A percentile compares a stretch with the other conserved stretches of the same genome.
phyloP scores from a whole-genome alignment of 2,113 vertebrate species.

The Galemys pyrenaicus region DNA sequence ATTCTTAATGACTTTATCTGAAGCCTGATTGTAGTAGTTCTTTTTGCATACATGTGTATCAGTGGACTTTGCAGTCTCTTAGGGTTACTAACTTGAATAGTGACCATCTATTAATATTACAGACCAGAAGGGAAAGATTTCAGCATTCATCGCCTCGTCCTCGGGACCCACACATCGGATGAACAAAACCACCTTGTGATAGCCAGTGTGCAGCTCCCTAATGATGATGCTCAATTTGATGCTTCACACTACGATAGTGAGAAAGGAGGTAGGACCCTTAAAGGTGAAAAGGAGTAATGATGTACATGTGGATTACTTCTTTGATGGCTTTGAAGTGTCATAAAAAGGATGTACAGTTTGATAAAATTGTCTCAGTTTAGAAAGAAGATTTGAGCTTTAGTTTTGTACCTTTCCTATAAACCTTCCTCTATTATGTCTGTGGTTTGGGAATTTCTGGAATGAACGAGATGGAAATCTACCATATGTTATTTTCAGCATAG shows the following conservation, averaged over 20 bases:
- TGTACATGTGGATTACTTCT: not conserved
- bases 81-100: slow-evolving; percentile 35
- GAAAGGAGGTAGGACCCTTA: slow-evolving; percentile 92
- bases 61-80: not conserved
- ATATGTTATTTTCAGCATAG: not conserved
- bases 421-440: not conserved
- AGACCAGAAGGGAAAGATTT: slow-evolving; percentile 99
- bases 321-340: slow-evolving; percentile 28
- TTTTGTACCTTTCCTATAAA: slow-evolving; percentile 12
- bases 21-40: not conserved
- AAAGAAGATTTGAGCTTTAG: not conserved
- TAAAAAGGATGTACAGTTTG: not conserved
- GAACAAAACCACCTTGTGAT: slow-evolving; percentile 98
- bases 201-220: slow-evolving; percentile 97
- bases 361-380: not conserved
- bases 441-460: not conserved
- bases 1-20: not conserved
- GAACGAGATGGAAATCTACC: slow-evolving; percentile 1
- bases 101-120: slow-evolving; percentile 57
- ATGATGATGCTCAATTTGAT: slow-evolving; percentile 98
- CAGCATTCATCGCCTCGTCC: slow-evolving; percentile 95
- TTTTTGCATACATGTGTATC: not conserved
- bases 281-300: not conserved
- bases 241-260: slow-evolving; percentile 98
- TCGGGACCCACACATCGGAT: slow-evolving; percentile 98